Conservation (phyloP, 2,113 vertebrate genomes). For the Sarotherodon lohbergeri region DNA sequence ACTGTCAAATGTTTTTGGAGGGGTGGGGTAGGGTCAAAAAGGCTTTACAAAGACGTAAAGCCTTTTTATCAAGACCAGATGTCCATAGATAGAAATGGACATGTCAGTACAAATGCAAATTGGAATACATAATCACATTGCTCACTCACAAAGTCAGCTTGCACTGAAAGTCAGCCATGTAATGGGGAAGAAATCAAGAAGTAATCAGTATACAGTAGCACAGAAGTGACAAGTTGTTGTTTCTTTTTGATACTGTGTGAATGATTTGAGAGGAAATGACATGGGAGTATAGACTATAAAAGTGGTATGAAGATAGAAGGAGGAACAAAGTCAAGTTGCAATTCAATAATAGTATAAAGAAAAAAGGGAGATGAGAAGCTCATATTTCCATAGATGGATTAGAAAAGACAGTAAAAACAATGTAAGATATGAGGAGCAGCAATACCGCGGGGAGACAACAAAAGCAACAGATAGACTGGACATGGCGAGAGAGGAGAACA, state of each 20-base stretch:
- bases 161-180: conserved; percentile 21
- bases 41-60: background rate
- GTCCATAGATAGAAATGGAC: background rate
- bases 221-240: background rate
- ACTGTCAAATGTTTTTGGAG: background rate
- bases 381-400: conserved; percentile 30
- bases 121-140: background rate
- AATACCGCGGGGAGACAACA: background rate
- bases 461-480: conserved; percentile 7
- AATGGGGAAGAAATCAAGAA: background rate
- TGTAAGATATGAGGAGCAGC: conserved; percentile 2
- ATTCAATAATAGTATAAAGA: background rate
- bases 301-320: background rate
- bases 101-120: background rate
- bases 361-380: conserved; percentile 27
- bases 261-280: background rate
- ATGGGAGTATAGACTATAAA: background rate
- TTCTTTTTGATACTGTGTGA: background rate
- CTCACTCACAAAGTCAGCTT: background rate
- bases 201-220: conserved; percentile 20
- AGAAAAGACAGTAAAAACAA: conserved; percentile 12
- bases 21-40: background rate
- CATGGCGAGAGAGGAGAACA: background rate
- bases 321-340: conserved; percentile 28
- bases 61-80: background rate